phyloP scores from a whole-genome alignment of 1,140 invertebrate species.

The Thaumatotibia leucotreta region DNA sequence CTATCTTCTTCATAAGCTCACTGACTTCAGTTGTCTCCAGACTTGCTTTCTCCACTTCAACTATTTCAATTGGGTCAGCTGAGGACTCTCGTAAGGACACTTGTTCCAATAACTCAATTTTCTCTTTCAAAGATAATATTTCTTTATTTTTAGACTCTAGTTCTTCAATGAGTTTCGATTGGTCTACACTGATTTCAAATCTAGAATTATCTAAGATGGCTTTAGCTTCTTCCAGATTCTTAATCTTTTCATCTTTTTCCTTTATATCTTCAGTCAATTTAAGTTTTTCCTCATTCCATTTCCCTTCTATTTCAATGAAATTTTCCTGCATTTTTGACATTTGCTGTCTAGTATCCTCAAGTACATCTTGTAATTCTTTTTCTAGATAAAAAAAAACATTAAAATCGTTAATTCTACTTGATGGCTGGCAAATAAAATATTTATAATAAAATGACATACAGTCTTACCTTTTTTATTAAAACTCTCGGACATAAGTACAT shows the following conservation, averaged over 20 bases:
- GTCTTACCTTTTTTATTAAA: conserved; percentile 81
- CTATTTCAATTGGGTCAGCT: conserved; percentile 39
- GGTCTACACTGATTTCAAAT: conserved; percentile 77
- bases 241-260: conserved; percentile 78
- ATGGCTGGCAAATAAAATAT: conserved; percentile 8
- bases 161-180: conserved; percentile 78
- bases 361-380: conserved; percentile 82
- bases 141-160: conserved; percentile 68
- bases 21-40: conserved; percentile 70
- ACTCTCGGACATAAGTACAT: conserved; percentile 86
- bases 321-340: conserved; percentile 88
- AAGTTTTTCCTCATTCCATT: conserved; percentile 83
- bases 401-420: too few relatives aligned
- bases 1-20: conserved; percentile 68
- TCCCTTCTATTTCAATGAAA: conserved; percentile 83
- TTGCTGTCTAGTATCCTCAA: conserved; percentile 88
- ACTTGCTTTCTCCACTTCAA: conserved; percentile 67
- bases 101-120: conserved; percentile 45
- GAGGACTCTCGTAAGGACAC: conserved; percentile 25
- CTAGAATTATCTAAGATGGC: conserved; percentile 73
- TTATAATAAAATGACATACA: conserved; percentile 16
- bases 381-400: conserved; percentile 45
- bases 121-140: conserved; percentile 56
- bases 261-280: conserved; percentile 76
- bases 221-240: conserved; percentile 73